phyloP scores from a whole-genome alignment of 1,140 invertebrate species.

The Nasonia vitripennis region DNA sequence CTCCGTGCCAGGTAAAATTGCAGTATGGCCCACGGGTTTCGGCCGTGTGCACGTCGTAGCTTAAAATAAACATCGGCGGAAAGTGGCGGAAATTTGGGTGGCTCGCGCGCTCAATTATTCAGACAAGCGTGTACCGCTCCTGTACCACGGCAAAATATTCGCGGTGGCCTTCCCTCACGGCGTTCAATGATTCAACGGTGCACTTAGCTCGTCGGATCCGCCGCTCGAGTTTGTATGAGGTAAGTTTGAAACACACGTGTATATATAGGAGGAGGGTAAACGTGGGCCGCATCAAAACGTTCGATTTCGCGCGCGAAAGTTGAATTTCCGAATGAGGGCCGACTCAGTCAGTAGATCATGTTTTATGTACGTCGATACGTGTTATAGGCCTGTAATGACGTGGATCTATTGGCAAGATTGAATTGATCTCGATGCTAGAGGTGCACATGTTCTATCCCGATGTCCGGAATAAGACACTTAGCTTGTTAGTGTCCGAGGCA shows the following conservation, averaged over 20 bases:
- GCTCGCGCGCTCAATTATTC: constrained; percentile 33
- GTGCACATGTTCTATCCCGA: background rate
- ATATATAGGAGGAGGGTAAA: background rate
- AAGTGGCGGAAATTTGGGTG: constrained; percentile 14
- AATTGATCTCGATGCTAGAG: constrained; percentile 11
- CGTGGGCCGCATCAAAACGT: constrained; percentile 23
- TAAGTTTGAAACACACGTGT: background rate
- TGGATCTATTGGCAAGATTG: background rate
- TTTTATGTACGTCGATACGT: constrained; percentile 13
- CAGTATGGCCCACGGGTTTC: too few relatives aligned
- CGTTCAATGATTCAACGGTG: constrained; percentile 38
- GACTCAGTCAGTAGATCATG: background rate
- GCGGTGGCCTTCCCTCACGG: background rate
- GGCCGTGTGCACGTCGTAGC: too few relatives aligned
- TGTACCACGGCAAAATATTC: background rate
- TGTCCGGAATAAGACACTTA: background rate
- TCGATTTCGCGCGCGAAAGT: background rate
- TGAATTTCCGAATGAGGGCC: background rate
- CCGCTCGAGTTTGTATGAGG: background rate
- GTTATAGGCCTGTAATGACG: constrained; percentile 25
- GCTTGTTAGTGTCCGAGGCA: background rate
- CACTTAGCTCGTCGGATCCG: background rate
- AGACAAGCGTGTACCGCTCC: background rate
- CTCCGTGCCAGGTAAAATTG: too few relatives aligned
- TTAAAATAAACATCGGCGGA: background rate